phyloP scores from a whole-genome alignment of 2,113 vertebrate genomes.

The Dasypus novemcinctus region DNA sequence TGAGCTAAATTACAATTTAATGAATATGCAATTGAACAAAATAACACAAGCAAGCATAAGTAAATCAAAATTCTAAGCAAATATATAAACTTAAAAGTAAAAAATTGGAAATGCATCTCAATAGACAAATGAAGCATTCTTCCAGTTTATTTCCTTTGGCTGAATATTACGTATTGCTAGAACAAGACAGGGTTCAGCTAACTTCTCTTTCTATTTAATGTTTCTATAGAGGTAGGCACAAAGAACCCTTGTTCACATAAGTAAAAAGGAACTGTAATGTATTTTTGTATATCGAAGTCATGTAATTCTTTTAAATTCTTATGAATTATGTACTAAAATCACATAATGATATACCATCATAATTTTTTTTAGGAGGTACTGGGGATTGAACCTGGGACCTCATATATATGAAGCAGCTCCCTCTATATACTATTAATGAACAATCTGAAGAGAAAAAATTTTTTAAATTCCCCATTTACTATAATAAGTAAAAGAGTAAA shows the following conservation, averaged over 20 bases:
- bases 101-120: neutral
- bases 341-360: neutral
- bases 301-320: neutral
- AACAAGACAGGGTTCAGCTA: neutral
- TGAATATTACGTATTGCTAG: neutral
- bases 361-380: neutral
- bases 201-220: neutral
- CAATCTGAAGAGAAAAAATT: too few species aligned
- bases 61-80: neutral
- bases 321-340: neutral
- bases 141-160: neutral
- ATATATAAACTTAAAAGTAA: neutral
- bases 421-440: too few species aligned
- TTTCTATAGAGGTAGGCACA: neutral
- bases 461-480: too few species aligned
- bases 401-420: too few species aligned
- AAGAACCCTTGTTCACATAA: neutral
- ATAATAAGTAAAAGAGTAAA: too few species aligned
- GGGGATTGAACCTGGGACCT: too few species aligned
- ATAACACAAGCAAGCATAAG: neutral
- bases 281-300: neutral
- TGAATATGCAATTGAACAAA: conserved; percentile 1
- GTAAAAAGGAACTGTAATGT: neutral
- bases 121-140: neutral
- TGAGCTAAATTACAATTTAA: conserved; percentile 21